These are phyloP conservation scores for Apodemia mormo DNA, from an alignment of 2,888 invertebrate genomes.

Conservation along the genomic window DNA sequence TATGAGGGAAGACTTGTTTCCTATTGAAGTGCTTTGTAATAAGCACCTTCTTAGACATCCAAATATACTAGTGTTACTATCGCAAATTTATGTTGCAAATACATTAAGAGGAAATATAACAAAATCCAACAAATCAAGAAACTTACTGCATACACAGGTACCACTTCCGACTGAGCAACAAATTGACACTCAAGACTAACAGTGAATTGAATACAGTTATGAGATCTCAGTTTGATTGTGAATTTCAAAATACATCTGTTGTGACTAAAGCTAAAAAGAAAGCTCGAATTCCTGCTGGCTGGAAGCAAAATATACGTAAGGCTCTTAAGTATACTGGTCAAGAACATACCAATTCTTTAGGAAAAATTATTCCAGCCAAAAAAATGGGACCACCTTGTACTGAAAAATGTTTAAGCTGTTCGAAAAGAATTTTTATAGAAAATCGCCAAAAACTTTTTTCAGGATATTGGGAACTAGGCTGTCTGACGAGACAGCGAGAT, in stretches of 20 bases:
- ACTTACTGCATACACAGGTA: neutral
- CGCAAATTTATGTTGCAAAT: too few species aligned
- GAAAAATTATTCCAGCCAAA: neutral
- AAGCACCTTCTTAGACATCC: too few species aligned
- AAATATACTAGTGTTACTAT: too few species aligned
- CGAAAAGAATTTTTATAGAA: slow-evolving; percentile 1
- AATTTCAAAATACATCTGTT: neutral
- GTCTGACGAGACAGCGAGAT: too few species aligned
- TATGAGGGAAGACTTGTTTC: too few species aligned
- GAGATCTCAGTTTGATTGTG: neutral
- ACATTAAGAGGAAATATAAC: too few species aligned
- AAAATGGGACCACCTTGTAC: slow-evolving; percentile 8
- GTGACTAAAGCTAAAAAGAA: slow-evolving; percentile 1
- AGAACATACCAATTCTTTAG: neutral
- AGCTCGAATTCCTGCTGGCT: neutral
- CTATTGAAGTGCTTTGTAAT: too few species aligned
- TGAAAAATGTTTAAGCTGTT: neutral
- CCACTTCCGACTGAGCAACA: slow-evolving; percentile 1
- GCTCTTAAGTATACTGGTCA: slow-evolving; percentile 6
- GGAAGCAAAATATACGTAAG: neutral
- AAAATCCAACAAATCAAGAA: neutral
- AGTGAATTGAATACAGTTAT: neutral
- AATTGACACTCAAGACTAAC: neutral
- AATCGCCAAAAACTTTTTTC: neutral
- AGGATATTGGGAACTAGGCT: too few species aligned